Evolutionary conservation across 2,113 vertebrate genomes (phyloP).

Genomic region (Varanus salvator): DNA sequence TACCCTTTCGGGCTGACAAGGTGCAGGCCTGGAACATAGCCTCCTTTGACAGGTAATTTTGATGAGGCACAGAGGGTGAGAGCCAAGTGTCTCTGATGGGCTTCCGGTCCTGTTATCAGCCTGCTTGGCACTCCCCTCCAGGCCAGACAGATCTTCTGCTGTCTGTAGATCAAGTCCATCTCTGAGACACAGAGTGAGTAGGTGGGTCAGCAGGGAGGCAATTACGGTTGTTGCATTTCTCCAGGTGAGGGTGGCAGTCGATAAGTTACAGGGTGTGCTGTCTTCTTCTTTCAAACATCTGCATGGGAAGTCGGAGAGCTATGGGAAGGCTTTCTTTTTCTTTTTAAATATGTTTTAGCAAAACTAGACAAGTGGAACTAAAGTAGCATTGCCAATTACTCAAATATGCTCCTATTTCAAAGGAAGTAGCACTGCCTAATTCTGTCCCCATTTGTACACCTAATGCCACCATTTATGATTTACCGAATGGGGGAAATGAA

Average conservation of each 20-base stretch:
- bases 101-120: conserved; percentile 79
- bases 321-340: background rate
- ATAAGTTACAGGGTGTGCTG: background rate
- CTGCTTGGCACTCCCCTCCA: background rate
- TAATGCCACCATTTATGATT: background rate
- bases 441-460: background rate
- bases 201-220: background rate
- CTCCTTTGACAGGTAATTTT: conserved; percentile 79
- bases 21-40: conserved; percentile 71
- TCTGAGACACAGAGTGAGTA: background rate
- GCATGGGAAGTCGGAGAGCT: background rate
- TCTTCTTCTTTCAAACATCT: conserved; percentile 32
- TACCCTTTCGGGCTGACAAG: conserved; percentile 73
- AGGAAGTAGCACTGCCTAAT: background rate
- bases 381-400: background rate
- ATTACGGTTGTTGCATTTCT: conserved; percentile 6
- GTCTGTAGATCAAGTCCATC: conserved; percentile 36
- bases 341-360: background rate
- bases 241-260: conserved; percentile 13
- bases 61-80: conserved; percentile 75
- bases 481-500: no score
- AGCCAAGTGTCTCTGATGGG: conserved; percentile 74
- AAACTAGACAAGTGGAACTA: background rate
- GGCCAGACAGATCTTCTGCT: conserved; percentile 53
- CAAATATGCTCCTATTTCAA: background rate